These are phyloP conservation scores for Phrynocephalus guinanensis DNA, from an alignment of 2,797 vertebrate genomes.

Conservation along the genomic window DNA sequence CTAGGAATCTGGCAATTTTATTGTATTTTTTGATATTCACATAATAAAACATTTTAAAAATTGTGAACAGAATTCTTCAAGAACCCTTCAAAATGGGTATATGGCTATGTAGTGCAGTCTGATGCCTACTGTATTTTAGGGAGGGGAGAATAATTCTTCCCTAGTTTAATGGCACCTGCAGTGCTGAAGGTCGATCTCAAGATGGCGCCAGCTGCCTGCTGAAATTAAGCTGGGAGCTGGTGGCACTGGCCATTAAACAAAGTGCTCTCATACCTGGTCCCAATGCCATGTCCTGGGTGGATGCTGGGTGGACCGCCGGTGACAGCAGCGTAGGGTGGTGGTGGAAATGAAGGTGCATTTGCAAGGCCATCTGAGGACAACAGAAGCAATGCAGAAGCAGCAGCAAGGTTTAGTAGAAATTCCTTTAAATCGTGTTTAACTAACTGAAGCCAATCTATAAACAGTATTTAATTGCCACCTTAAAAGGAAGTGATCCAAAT, in stretches of 20 bases:
- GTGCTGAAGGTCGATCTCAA: constrained; percentile 68
- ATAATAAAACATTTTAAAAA: no score
- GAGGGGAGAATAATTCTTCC: no score
- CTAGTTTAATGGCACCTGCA: constrained; percentile 34
- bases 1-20: no score
- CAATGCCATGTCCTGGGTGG: neutral
- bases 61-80: no score
- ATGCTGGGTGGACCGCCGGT: neutral
- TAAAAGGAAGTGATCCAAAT: neutral
- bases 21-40: no score
- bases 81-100: no score
- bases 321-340: neutral
- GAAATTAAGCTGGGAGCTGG: constrained; percentile 36
- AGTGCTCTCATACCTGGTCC: neutral
- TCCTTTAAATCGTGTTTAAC: neutral
- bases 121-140: no score
- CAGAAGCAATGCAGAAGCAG: neutral
- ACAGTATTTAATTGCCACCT: neutral
- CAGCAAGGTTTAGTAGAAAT: neutral
- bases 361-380: neutral
- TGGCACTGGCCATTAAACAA: constrained; percentile 25
- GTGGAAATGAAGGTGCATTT: neutral
- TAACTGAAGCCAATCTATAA: neutral
- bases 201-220: constrained; percentile 80
- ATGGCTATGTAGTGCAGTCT: no score